Evolutionary conservation across 2,113 vertebrate species (phyloP), one percentile per base, ranked within the genome.

Genomic region (Donacobius atricapilla): DNA sequence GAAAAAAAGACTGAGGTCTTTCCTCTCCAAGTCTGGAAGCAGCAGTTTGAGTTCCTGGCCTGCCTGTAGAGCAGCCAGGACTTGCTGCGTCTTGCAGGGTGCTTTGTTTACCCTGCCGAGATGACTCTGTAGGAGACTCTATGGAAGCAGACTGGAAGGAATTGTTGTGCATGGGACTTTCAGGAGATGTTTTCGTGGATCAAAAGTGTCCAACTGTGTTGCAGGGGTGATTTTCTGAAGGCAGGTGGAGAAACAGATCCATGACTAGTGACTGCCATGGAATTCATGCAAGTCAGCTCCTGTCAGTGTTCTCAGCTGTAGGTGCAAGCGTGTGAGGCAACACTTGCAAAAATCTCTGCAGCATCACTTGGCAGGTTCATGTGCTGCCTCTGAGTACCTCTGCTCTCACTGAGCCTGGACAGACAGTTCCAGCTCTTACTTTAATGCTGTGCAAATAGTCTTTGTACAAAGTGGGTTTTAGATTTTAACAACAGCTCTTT

Each of bases 391-490:
- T 33, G 35, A 50, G 58, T 21, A 28, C 69, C 42, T 90, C 28
- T 79, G 50, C 42, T 79, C 53, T 44, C 28, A 6, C 35, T 66
- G 68, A 84, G 61, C 58, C 27, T 54, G 70, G 54, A 30, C 50
- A 83, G 51, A 58, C 53, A 83, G 51, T 58, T 93, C 30, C 63
- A 87, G 78, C 73, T 83, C 39, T 89, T 92, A 50, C 33, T 91
- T 90, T 96, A 94, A 94, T 87, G 40, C 47, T 85, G 25, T 75
- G 48, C 51, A 92, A 93, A 83, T 57, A 91, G 75, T 78, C 47
- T 69, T 60, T 73, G 21, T 78, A 15, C 35, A 61, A 39, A 95
- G 51, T 61, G 56, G 13, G 6, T 0, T 83, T 95, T 82, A 42
- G 51, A 65, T 83, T 93, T 83, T 87, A 87, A 92, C 60, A 90